These are phyloP conservation scores for Netelia inedita DNA, from an alignment of 2,888 invertebrate species.

Conservation along the genomic window DNA sequence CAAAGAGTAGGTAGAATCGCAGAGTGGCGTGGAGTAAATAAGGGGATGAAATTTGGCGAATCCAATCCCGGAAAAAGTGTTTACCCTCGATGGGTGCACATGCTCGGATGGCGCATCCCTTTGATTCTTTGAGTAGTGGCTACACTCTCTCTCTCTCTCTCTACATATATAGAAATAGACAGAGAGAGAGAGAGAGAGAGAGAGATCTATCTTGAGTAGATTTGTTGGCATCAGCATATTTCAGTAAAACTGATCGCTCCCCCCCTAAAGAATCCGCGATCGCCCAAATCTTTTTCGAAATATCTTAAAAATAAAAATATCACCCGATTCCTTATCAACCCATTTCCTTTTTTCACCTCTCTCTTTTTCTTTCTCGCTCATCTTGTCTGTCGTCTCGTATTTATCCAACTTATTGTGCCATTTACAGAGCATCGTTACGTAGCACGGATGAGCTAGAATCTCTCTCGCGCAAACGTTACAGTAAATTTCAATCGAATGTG, in stretches of 20 bases:
- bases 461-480: constrained; percentile 39
- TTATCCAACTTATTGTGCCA: constrained; percentile 66
- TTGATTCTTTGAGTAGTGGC: constrained; percentile 33
- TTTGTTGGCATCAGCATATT: not conserved
- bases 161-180: too few species aligned
- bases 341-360: constrained; percentile 31
- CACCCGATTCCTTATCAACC: constrained; percentile 22
- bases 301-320: constrained; percentile 62
- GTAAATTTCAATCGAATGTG: constrained; percentile 58
- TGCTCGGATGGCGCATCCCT: constrained; percentile 49
- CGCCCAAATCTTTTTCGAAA: not conserved
- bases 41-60: constrained; percentile 60
- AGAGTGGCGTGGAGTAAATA: not conserved
- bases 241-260: not conserved
- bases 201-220: not conserved
- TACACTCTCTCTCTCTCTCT: not conserved
- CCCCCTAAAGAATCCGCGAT: not conserved
- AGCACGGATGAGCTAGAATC: constrained; percentile 44
- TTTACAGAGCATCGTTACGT: constrained; percentile 26
- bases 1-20: not conserved
- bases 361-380: constrained; percentile 45
- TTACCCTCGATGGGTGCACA: constrained; percentile 67
- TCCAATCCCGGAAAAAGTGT: constrained; percentile 74
- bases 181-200: not conserved
- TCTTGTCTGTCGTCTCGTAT: constrained; percentile 26